Evolutionary conservation across 1,140 invertebrate species (phyloP).

Genomic region (Polyergus mexicanus): DNA sequence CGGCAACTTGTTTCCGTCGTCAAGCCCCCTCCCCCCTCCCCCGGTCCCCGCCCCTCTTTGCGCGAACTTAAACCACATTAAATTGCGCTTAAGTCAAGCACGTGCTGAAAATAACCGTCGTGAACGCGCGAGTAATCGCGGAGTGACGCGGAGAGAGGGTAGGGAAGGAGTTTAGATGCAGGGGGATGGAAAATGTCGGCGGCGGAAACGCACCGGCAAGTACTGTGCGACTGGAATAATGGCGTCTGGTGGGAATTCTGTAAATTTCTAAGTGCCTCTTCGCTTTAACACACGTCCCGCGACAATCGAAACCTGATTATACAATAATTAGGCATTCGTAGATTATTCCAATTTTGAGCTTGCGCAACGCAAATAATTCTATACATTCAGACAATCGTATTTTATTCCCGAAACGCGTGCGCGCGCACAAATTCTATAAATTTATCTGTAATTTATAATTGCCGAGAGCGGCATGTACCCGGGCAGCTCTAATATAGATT

Average conservation of each 20-base stretch:
- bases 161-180: neutral
- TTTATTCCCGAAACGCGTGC: neutral
- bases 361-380: neutral
- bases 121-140: conserved; percentile 4
- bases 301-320: conserved; percentile 50
- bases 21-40: conserved; percentile 66
- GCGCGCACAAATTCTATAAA: neutral
- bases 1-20: conserved; percentile 79
- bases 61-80: conserved; percentile 84
- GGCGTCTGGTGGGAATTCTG: conserved; percentile 33
- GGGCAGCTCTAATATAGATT: conserved; percentile 10
- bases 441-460: neutral
- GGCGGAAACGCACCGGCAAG: conserved; percentile 63
- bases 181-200: conserved; percentile 28
- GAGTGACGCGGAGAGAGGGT: conserved; percentile 1
- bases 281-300: conserved; percentile 18
- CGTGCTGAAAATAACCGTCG: conserved; percentile 77
- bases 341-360: conserved; percentile 28
- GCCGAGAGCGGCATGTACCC: neutral
- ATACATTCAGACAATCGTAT: neutral
- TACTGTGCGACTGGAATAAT: conserved; percentile 57
- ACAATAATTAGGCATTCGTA: conserved; percentile 30
- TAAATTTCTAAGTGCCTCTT: conserved; percentile 31
- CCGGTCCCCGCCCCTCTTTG: conserved; percentile 70
- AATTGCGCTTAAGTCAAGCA: conserved; percentile 83